Evolutionary conservation across 2,797 vertebrate species (phyloP).

Genomic region (Megaceryle alcyon): DNA sequence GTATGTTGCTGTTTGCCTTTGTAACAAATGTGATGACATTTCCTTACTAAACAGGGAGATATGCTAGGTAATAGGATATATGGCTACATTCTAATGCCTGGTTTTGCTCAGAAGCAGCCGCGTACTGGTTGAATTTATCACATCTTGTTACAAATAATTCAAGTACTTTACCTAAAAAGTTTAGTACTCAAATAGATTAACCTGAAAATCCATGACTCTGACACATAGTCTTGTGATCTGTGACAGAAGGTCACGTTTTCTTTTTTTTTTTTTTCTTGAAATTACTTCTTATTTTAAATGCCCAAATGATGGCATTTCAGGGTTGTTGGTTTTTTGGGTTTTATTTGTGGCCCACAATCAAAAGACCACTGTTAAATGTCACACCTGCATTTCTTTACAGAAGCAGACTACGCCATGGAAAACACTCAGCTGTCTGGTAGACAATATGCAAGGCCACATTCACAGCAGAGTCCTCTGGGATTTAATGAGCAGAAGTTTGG

Average conservation of each 20-base stretch:
- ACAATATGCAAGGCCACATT: constrained; percentile 38
- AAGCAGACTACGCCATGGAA: constrained; percentile 60
- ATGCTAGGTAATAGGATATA: constrained; percentile 61
- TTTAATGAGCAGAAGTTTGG: constrained; percentile 35
- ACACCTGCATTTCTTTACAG: constrained; percentile 63
- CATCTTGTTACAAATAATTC: constrained; percentile 39
- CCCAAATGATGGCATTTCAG: constrained; percentile 64
- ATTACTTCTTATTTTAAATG: constrained; percentile 33
- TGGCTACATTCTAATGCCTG: constrained; percentile 52
- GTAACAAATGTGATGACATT: constrained; percentile 73
- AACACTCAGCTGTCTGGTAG: constrained; percentile 42
- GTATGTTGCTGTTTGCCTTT: constrained; percentile 79
- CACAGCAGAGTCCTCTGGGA: constrained; percentile 41
- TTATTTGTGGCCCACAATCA: constrained; percentile 56
- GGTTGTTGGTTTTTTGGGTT: neutral
- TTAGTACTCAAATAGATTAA: constrained; percentile 22
- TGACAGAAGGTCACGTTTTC: constrained; percentile 22
- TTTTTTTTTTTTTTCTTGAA: neutral
- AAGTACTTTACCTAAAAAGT: constrained; percentile 47
- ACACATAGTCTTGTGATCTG: neutral
- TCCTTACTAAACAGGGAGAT: constrained; percentile 63
- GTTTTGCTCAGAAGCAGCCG: neutral
- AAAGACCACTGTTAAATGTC: constrained; percentile 63
- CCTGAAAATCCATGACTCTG: constrained; percentile 3
- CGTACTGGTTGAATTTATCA: constrained; percentile 12